Evolutionary conservation across 2,113 vertebrate species (phyloP), one percentile per base, ranked within the genome.

Genomic region (Morone chrysops): DNA sequence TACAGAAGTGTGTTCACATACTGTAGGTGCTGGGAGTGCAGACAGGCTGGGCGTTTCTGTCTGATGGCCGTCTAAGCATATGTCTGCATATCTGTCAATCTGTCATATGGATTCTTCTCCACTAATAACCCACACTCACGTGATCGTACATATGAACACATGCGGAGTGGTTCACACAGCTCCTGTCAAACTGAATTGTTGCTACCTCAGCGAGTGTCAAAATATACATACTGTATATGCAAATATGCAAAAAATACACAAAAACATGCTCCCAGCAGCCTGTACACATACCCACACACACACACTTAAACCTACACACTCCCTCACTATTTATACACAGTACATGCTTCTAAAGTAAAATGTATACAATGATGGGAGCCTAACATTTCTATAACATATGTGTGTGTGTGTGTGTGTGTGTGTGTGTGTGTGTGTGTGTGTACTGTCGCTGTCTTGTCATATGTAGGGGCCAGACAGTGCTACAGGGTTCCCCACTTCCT

Each of bases 21-120:
- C 25, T 54, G 25, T 57, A 51, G 31, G 43, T 69, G 65, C 70
- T 40, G 67, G 12, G 56, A 17, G 45, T 10, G n/a, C 25, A 60
- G 36, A 62, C 70, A 68, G 57, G 38, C 75, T 65, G 60, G 75
- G 62, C 45, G 73, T 75, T 68, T 36, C 14, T 73, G 41, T 78
- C 38, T 38, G 48, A 25, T 18, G 4, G 54, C 62, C 68, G 3
- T 75, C 56, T 31, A 40, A 60, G 72, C 85, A 84, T 82, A 74
- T 76, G 66, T 79, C 72, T 59, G 41, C 20, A 9, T 69, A 61
- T 85, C 62, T 78, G 72, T 80, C 83, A 73, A 59, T 82, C 82
- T 82, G 79, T 88, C 54, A 9, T 68, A 80, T 82, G 71, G 36
- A 86, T 60, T 75, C 45, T 72, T 63, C 31, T 40, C 22, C 48